These are phyloP conservation scores for Drosophila longiperda DNA, from an alignment of 2,888 invertebrate species.

Conservation along the genomic window DNA sequence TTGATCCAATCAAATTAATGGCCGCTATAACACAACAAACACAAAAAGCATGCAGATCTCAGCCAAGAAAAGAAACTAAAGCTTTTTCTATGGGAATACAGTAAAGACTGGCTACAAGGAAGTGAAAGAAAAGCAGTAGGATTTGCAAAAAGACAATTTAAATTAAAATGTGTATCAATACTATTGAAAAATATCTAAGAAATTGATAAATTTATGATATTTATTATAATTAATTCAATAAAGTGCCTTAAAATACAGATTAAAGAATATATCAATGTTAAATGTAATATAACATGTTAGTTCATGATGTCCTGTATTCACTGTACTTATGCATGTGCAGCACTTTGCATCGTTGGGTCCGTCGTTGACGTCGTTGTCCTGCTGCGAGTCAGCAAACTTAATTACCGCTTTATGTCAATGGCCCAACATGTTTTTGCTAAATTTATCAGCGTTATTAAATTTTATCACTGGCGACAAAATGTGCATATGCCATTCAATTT, in stretches of 20 bases:
- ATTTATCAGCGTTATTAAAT: slow-evolving; percentile 84
- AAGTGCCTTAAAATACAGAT: neutral
- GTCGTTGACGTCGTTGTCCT: slow-evolving; percentile 41
- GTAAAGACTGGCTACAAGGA: slow-evolving; percentile 25
- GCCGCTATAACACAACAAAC: slow-evolving; percentile 61
- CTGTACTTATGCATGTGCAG: slow-evolving; percentile 22
- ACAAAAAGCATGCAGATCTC: slow-evolving; percentile 34
- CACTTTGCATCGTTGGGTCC: slow-evolving; percentile 25
- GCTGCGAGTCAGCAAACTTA: slow-evolving; percentile 78
- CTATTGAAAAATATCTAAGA: neutral
- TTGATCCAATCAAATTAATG: slow-evolving; percentile 79
- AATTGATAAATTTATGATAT: neutral
- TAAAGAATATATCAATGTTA: neutral
- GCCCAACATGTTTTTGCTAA: slow-evolving; percentile 83
- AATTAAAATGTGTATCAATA: neutral
- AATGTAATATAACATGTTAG: neutral
- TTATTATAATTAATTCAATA: neutral
- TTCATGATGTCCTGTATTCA: slow-evolving; percentile 1
- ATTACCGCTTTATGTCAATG: slow-evolving; percentile 84
- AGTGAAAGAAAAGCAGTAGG: neutral
- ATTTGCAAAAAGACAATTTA: neutral
- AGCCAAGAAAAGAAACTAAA: slow-evolving; percentile 45
- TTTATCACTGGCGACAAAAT: slow-evolving; percentile 82
- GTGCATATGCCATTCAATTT: slow-evolving; percentile 78
- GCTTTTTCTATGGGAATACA: slow-evolving; percentile 65